Evolutionary conservation across 2,888 invertebrate species (phyloP).

Genomic region (Sminthurides aquaticus): DNA sequence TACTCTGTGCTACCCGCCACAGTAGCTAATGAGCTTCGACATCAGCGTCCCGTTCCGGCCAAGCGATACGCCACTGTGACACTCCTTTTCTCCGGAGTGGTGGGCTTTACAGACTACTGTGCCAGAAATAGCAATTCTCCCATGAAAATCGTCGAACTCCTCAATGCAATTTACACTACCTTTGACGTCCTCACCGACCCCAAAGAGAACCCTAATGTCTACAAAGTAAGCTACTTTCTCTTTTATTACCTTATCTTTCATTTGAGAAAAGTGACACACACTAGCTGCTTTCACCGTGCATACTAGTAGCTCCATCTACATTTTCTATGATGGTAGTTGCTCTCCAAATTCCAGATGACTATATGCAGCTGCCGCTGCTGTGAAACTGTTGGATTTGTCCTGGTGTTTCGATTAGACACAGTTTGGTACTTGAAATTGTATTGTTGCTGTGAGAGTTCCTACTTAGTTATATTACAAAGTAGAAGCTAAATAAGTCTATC

Average conservation of each 20-base stretch:
- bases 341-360: too few relatives aligned
- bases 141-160: conserved; percentile 90
- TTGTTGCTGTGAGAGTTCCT: too few relatives aligned
- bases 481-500: too few relatives aligned
- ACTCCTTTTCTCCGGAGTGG: conserved; percentile 85
- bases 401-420: too few relatives aligned
- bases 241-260: too few relatives aligned
- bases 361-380: too few relatives aligned
- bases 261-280: neutral
- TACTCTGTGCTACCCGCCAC: conserved; percentile 90
- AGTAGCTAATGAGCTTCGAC: conserved; percentile 89
- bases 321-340: too few relatives aligned
- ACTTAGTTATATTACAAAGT: too few relatives aligned
- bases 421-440: too few relatives aligned
- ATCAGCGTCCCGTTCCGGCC: conserved; percentile 83
- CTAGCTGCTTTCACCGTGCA: neutral
- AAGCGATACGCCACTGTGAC: conserved; percentile 83
- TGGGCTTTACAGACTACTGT: conserved; percentile 85
- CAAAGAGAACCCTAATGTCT: conserved; percentile 84
- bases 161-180: conserved; percentile 86
- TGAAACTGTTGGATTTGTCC: too few relatives aligned
- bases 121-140: conserved; percentile 85
- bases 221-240: conserved; percentile 86
- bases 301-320: too few relatives aligned
- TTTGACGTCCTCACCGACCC: conserved; percentile 90